Evolutionary conservation across 2,113 vertebrate genomes (phyloP).

Genomic region (Gallinago paraguaiae): DNA sequence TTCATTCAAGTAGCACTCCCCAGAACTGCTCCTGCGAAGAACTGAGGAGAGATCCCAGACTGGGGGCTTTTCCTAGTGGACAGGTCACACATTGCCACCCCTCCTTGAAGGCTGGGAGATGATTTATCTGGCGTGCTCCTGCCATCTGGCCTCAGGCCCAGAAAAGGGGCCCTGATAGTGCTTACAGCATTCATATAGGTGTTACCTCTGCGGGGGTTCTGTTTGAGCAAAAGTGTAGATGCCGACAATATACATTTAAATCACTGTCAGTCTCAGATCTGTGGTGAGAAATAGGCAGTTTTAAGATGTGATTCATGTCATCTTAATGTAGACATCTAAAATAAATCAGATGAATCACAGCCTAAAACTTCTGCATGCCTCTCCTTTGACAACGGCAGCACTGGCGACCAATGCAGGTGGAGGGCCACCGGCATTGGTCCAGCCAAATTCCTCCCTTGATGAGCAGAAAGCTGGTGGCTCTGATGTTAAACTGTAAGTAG

Average conservation of each 20-base stretch:
- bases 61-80: neutral
- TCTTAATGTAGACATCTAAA: neutral
- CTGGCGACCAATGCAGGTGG: neutral
- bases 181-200: neutral
- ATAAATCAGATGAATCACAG: neutral
- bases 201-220: neutral
- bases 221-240: neutral
- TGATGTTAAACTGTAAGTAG: neutral
- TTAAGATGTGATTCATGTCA: neutral
- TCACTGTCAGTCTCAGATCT: neutral
- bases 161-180: neutral
- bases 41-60: neutral
- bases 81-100: accelerated
- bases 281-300: neutral
- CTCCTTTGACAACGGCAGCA: neutral
- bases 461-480: neutral
- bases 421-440: neutral
- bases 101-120: neutral
- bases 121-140: neutral
- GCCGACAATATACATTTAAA: neutral
- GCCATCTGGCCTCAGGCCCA: neutral
- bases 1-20: neutral
- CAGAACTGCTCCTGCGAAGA: neutral
- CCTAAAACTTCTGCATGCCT: neutral
- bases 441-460: neutral